Base-by-base conservation (phyloP, 2,888 invertebrate genomes). In the Malachius bipustulatus region DNA sequence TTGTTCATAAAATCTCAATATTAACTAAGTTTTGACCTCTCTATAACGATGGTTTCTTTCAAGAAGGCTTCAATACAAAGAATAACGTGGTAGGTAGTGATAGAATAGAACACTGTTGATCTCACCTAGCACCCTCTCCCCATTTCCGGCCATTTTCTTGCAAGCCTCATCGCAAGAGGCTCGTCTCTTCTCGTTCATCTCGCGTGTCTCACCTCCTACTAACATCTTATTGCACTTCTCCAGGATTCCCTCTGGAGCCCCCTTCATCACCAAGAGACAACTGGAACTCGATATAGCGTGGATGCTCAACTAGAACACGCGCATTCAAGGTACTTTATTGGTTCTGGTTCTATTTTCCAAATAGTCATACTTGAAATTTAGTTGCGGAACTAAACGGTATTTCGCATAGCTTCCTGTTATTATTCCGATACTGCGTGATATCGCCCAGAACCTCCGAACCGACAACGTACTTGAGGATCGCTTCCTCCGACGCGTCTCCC, bases 41-140 rank as follows among this genome's bases (percentile, higher is more conserved):
- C n/a, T n/a, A n/a, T n/a, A n/a, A n/a, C n/a, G n/a, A n/a, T n/a
- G n/a, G n/a, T n/a, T n/a, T n/a, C n/a, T n/a, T n/a, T n/a, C n/a
- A n/a, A n/a, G n/a, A n/a, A n/a, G n/a, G n/a, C n/a, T n/a, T n/a
- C n/a, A n/a, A n/a, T n/a, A n/a, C n/a, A n/a, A n/a, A n/a, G n/a
- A n/a, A n/a, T n/a, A n/a, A n/a, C n/a, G n/a, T n/a, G n/a, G n/a
- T n/a, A n/a, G n/a, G n/a, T n/a, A n/a, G n/a, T n/a, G n/a, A n/a
- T n/a, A n/a, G n/a, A n/a, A n/a, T n/a, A n/a, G n/a, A n/a, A n/a
- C n/a, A n/a, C n/a, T n/a, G n/a, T n/a, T n/a, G n/a, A n/a, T n/a
- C n/a, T n/a, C n/a, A n/a, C n/a, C n/a, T 32, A 85, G 66, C 2
- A 89, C 85, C 39, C 88, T 71, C 59, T 88, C 87, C 19, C 88